Evolutionary conservation across 2,888 invertebrate genomes (phyloP), one percentile per base, ranked within the genome.

Genomic region (Cecidostiba fungosa): DNA sequence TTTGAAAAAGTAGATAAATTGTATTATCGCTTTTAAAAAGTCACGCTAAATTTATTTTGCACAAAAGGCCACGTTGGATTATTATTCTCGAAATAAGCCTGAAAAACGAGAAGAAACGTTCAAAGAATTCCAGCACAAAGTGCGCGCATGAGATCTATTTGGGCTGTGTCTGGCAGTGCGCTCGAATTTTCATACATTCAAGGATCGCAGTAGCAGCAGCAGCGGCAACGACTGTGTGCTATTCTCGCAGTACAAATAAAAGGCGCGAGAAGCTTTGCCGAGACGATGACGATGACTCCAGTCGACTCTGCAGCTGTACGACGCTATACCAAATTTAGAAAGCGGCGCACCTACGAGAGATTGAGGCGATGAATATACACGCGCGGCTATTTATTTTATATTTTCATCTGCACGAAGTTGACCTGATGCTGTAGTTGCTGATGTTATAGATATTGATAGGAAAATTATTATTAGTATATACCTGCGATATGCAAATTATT

Each of bases 271-370:
- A 72, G n/a, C 36, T 43, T 14, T 26, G 23, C 23, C 43, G 43
- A 47, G 26, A 47, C n/a, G 54, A 5, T 16, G 19, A n/a, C 39
- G 43, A 73, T 23, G 19, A n/a, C n/a, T 74, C 74, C 74, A 74
- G 74, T 32, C 32, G 76, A 54, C 32, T 29, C 50, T 26, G 43
- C 73, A 3, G 26, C 5, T 14, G 39, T 39, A 10, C 0, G n/a
- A n/a, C 6, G 23, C 23, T 43, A 43, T 19, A 43, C 73, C 43
- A 73, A 73, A 36, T 73, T 73, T 73, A 43, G 73, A 73, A 73
- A 32, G 36, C 36, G 43, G n/a, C 73, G 73, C 39, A 16, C n/a
- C 43, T 19, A 19, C 0, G 16, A 8, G 16, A 47, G 16, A 16
- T 43, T 3, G 39, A 43, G 39, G 10, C 39, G 39, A 19, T 19